Conservation (phyloP, 1,140 invertebrate species). For the Drosophila sucinea region DNA sequence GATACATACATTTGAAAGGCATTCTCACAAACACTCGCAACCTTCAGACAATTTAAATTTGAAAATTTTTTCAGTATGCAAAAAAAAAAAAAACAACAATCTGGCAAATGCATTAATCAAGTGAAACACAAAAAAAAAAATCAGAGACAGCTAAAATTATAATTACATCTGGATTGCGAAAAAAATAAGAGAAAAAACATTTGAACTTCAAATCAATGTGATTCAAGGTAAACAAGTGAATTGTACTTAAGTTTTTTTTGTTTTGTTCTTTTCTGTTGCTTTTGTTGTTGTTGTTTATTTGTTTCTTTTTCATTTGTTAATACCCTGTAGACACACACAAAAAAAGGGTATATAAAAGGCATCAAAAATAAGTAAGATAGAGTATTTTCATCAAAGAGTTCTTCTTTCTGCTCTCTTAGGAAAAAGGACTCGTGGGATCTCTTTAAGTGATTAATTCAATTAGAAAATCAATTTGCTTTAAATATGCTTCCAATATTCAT, state of each 20-base stretch:
- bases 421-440: no score
- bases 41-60: constrained; percentile 18
- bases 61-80: not conserved
- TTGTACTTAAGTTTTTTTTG: constrained; percentile 3
- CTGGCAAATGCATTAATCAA: constrained; percentile 21
- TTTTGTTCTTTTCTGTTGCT: not conserved
- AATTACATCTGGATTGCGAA: constrained; percentile 22
- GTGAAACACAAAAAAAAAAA: constrained; percentile 14
- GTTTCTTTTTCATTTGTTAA: not conserved
- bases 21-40: not conserved
- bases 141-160: constrained; percentile 19
- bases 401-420: no score
- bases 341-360: no score
- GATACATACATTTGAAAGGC: not conserved
- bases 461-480: no score
- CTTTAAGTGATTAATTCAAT: no score
- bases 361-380: no score
- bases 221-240: constrained; percentile 31
- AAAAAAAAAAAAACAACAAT: constrained; percentile 7
- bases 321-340: not conserved
- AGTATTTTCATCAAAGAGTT: no score
- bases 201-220: constrained; percentile 30
- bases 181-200: not conserved
- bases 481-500: no score
- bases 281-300: not conserved